Percentiles rank a stretch among this genome's conserved stretches.
Conservation (phyloP, 2,888 invertebrate species). For the Chymomyza fuscimana region DNA sequence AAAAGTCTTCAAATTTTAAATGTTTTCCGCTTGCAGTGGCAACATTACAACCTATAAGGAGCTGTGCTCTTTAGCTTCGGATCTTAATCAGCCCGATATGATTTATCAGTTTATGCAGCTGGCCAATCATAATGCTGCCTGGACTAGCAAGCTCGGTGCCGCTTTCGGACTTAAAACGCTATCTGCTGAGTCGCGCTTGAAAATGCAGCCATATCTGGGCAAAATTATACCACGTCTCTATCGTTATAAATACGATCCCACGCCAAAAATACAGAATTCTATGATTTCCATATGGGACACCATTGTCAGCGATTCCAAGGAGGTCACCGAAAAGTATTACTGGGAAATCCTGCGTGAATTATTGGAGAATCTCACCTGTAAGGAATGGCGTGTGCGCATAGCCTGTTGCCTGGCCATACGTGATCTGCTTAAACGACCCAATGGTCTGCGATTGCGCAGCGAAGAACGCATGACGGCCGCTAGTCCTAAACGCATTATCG, state of each 20-base stretch:
- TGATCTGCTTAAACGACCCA: constrained; percentile 87
- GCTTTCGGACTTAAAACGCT: constrained; percentile 95
- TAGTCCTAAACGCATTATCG: constrained; percentile 26
- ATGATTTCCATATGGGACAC: constrained; percentile 97
- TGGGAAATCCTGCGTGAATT: constrained; percentile 85
- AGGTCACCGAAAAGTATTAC: constrained; percentile 83
- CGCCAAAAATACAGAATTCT: constrained; percentile 93
- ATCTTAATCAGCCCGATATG: constrained; percentile 96
- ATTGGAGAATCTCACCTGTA: constrained; percentile 88
- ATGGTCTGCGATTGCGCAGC: constrained; percentile 76
- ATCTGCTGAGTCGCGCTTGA: constrained; percentile 90
- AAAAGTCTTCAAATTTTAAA: constrained; percentile 14
- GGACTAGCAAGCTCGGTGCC: constrained; percentile 95
- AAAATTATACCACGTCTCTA: constrained; percentile 93
- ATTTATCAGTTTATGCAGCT: constrained; percentile 97
- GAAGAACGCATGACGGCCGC: constrained; percentile 58
- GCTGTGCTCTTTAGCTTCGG: constrained; percentile 94
- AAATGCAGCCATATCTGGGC: constrained; percentile 89
- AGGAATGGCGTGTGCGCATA: constrained; percentile 93
- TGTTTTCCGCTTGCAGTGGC: constrained; percentile 82
- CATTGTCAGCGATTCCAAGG: constrained; percentile 90
- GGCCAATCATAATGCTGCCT: constrained; percentile 95
- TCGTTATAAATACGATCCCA: constrained; percentile 92
- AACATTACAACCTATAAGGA: constrained; percentile 96
- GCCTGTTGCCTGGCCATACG: constrained; percentile 93